phyloP scores from a whole-genome alignment of 2,797 vertebrate species.

The Sebastes wilsoni region DNA sequence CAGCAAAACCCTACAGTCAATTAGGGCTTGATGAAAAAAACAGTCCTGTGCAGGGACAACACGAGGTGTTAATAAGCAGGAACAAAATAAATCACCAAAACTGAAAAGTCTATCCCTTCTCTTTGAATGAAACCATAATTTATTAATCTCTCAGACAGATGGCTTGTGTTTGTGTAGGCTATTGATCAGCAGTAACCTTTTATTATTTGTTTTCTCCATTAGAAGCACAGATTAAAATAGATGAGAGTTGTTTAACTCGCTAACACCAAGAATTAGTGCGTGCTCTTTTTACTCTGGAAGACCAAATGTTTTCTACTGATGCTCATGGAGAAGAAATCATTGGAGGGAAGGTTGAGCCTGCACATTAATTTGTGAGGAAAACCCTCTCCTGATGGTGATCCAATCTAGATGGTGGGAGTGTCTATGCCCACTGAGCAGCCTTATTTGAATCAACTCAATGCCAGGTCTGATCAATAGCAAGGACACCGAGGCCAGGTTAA shows the following conservation, averaged over 20 bases:
- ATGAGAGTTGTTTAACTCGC: slow-evolving; percentile 71
- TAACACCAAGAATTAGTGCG: slow-evolving; percentile 38
- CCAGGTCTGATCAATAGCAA: slow-evolving; percentile 68
- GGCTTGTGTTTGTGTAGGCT: slow-evolving; percentile 64
- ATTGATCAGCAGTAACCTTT: slow-evolving; percentile 80
- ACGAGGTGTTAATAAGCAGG: slow-evolving; percentile 70
- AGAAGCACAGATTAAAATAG: slow-evolving; percentile 76
- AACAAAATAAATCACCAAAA: slow-evolving; percentile 71
- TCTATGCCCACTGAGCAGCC: slow-evolving; percentile 63
- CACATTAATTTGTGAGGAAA: slow-evolving; percentile 78
- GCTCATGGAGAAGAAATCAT: slow-evolving; percentile 65
- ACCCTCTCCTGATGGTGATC: slow-evolving; percentile 60
- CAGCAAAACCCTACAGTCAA: slow-evolving; percentile 82
- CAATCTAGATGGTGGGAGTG: slow-evolving; percentile 65
- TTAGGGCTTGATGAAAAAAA: slow-evolving; percentile 79
- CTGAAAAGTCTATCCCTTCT: slow-evolving; percentile 56
- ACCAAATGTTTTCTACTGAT: slow-evolving; percentile 60
- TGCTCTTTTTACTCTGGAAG: slow-evolving; percentile 40
- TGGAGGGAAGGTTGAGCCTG: slow-evolving; percentile 57
- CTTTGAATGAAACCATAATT: slow-evolving; percentile 72
- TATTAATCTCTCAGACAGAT: slow-evolving; percentile 79
- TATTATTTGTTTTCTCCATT: slow-evolving; percentile 80
- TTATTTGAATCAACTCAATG: slow-evolving; percentile 77
- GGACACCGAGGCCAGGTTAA: slow-evolving; percentile 37
- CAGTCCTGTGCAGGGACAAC: slow-evolving; percentile 65